phyloP scores from a whole-genome alignment of 2,888 invertebrate genomes.

The Salticus scenicus region DNA sequence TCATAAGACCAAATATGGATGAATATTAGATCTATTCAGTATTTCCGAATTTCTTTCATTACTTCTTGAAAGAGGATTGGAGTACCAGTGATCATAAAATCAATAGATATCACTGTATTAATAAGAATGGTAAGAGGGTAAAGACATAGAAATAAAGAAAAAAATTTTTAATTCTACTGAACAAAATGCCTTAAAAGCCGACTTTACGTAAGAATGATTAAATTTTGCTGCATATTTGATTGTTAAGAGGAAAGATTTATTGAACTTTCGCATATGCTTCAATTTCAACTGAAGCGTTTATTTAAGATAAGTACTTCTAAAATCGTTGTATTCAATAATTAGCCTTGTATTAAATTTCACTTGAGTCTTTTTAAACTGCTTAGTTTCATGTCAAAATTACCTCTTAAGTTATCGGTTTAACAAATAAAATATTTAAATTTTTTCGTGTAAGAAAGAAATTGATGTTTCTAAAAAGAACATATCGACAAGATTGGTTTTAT shows the following conservation, averaged over 20 bases:
- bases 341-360: slow-evolving; percentile 42
- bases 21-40: neutral
- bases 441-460: slow-evolving; percentile 35
- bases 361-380: slow-evolving; percentile 37
- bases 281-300: slow-evolving; percentile 48
- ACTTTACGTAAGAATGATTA: slow-evolving; percentile 65
- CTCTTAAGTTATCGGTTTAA: slow-evolving; percentile 60
- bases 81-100: slow-evolving; percentile 39
- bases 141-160: slow-evolving; percentile 22
- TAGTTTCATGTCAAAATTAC: slow-evolving; percentile 38
- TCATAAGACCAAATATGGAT: slow-evolving; percentile 39
- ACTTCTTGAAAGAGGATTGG: slow-evolving; percentile 14
- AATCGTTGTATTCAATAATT: slow-evolving; percentile 68
- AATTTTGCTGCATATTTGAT: slow-evolving; percentile 66
- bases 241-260: slow-evolving; percentile 64
- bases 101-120: slow-evolving; percentile 63
- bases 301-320: slow-evolving; percentile 60
- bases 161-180: slow-evolving; percentile 35
- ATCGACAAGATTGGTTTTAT: too few species aligned
- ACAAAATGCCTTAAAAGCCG: slow-evolving; percentile 60
- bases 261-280: slow-evolving; percentile 56
- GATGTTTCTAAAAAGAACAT: too few species aligned
- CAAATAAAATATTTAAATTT: slow-evolving; percentile 50
- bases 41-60: neutral
- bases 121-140: slow-evolving; percentile 44